phyloP scores from a whole-genome alignment of 2,888 invertebrate genomes.

The Megalurothrips usitatus region DNA sequence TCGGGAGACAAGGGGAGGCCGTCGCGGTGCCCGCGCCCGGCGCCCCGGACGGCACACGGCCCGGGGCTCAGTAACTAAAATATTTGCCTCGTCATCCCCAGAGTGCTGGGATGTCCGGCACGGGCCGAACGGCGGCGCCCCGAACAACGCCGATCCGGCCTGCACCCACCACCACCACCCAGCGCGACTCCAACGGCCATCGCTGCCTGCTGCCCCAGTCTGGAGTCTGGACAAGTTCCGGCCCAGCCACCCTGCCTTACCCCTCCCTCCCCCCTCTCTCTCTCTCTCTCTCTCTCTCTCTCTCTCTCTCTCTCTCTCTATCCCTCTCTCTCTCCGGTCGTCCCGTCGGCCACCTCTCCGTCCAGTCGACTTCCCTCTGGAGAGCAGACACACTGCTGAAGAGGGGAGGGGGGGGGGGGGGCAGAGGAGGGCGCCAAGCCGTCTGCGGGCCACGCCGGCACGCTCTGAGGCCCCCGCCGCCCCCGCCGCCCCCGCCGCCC shows the following conservation, averaged over 20 bases:
- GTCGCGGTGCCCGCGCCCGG: too few species aligned
- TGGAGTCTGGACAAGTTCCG: too few species aligned
- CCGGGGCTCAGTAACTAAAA: background rate
- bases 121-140: too few species aligned
- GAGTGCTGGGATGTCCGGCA: too few species aligned
- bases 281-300: background rate
- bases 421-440: background rate
- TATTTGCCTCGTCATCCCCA: background rate
- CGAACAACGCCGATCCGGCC: too few species aligned
- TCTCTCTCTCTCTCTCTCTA: too few species aligned
- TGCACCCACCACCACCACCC: too few species aligned
- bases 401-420: background rate
- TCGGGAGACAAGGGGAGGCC: background rate
- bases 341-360: background rate
- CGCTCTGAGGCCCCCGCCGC: background rate
- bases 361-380: background rate
- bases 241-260: background rate
- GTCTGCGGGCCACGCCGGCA: background rate
- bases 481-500: too few species aligned
- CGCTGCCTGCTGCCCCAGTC: too few species aligned
- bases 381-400: background rate
- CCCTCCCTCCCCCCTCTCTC: background rate
- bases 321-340: background rate
- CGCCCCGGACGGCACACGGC: background rate
- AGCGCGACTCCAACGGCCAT: too few species aligned